Evolutionary conservation across 1,140 invertebrate species (phyloP), one percentile per base, ranked within the genome.

Genomic region (Semibalanus balanoides): DNA sequence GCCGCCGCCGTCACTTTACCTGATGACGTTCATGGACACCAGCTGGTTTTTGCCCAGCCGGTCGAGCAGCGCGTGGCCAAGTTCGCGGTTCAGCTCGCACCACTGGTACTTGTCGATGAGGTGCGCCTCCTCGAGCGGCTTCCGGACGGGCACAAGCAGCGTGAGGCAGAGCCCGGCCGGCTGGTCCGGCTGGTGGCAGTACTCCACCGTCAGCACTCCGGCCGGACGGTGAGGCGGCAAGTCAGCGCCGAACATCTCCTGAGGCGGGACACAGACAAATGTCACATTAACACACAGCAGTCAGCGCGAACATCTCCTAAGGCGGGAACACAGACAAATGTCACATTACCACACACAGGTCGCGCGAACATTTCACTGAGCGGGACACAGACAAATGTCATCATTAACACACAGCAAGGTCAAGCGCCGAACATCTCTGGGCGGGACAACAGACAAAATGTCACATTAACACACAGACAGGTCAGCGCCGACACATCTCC

Each of bases 61-160:
- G 25, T 84, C 81, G 19, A 91, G 83, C n/a, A 96, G 82, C 78
- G 84, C 85, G 73, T 91, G 89, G 70, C 91, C 92, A 30, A 93
- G 80, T 17, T 89, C 87, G 78, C 88, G 86, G 27, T 88, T 87
- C 17, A 94, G 81, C 83, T 94, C 92, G 79, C 93, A 88, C 94
- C 94, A 96, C 31, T 90, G 88, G 83, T 93, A 96, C 83, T 94
- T 95, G 76, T 92, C 92, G 81, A 92, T 91, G 9, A 94, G 87
- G 30, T 89, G 88, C 11, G 93, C 81, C 72, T 79, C 78, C 76
- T 82, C 79, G 22, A 82, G 74, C 31, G 79, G 77, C 70, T 76
- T 76, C 78, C 91, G 86, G 79, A 95, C 94, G 0, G 92, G 92
- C n/a, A 96, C 90, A 1, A 97, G 84, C 25, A 96, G 81, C 74